Conservation (phyloP, 1,140 invertebrate species). For the Vanessa tameamea region DNA sequence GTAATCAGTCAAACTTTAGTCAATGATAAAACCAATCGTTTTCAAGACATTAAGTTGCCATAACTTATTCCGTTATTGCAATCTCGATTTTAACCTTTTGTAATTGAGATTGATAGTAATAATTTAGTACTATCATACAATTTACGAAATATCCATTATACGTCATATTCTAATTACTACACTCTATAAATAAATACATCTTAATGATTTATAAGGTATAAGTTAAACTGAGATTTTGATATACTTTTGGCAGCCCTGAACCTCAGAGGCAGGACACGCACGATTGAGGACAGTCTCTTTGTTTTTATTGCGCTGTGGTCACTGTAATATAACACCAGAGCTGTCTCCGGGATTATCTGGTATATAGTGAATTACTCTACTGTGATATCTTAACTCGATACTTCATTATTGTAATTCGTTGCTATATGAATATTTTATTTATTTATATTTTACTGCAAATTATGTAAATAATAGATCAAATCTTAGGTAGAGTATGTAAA, state of each 20-base stretch:
- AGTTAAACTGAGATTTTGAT: not conserved
- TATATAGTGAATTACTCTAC: conserved; percentile 36
- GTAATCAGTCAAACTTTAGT: no score
- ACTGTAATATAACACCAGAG: conserved; percentile 67
- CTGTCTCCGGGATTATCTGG: conserved; percentile 46
- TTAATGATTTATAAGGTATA: not conserved
- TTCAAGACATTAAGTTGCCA: no score
- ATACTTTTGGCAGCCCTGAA: conserved; percentile 52
- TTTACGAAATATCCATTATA: no score
- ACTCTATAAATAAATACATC: no score
- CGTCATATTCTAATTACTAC: no score
- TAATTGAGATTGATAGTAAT: no score
- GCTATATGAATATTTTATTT: not conserved
- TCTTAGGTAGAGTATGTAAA: no score
- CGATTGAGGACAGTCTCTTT: conserved; percentile 77
- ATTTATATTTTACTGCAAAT: not conserved
- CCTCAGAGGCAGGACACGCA: conserved; percentile 62
- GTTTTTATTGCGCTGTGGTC: conserved; percentile 77
- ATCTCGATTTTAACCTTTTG: no score
- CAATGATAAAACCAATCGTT: no score
- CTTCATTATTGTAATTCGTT: not conserved
- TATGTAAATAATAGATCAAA: no score
- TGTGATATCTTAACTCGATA: conserved; percentile 35
- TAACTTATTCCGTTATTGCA: no score
- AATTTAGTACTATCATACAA: no score